Evolutionary conservation across 2,113 vertebrate genomes (phyloP).

Genomic region (Cyanocitta stelleri): DNA sequence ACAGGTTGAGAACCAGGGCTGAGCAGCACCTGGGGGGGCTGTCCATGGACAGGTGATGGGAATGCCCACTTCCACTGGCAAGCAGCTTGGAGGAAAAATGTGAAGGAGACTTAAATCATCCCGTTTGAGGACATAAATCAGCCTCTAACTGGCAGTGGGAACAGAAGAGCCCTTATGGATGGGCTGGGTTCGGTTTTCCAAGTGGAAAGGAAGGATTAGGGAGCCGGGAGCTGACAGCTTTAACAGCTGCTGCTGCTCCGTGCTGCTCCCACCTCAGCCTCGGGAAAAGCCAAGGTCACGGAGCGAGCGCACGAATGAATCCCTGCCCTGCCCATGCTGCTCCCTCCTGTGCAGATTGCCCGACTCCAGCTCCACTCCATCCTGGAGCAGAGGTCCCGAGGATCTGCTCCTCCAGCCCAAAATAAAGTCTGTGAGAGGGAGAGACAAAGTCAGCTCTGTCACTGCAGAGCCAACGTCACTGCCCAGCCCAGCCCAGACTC

Average conservation of each 20-base stretch:
- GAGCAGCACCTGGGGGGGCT: background rate
- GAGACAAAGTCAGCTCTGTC: background rate
- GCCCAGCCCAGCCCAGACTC: background rate
- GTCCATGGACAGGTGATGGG: background rate
- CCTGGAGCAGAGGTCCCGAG: background rate
- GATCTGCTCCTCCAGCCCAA: background rate
- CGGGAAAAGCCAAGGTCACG: background rate
- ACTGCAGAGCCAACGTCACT: background rate
- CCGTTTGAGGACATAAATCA: background rate
- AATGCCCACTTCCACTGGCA: background rate
- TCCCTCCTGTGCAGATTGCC: no score
- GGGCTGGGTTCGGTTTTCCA: background rate
- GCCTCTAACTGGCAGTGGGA: background rate
- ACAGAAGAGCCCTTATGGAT: background rate
- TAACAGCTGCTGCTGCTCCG: background rate
- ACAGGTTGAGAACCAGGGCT: background rate
- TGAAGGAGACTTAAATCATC: background rate
- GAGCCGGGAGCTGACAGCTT: background rate
- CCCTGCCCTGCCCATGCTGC: background rate
- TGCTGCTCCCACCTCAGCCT: background rate
- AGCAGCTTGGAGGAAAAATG: background rate
- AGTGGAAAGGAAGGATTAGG: background rate
- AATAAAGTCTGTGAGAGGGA: background rate
- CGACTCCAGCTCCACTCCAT: background rate
- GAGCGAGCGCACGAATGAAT: background rate